Evolutionary conservation across 2,797 vertebrate genomes (phyloP).

Genomic region (Labeo calbasu): DNA sequence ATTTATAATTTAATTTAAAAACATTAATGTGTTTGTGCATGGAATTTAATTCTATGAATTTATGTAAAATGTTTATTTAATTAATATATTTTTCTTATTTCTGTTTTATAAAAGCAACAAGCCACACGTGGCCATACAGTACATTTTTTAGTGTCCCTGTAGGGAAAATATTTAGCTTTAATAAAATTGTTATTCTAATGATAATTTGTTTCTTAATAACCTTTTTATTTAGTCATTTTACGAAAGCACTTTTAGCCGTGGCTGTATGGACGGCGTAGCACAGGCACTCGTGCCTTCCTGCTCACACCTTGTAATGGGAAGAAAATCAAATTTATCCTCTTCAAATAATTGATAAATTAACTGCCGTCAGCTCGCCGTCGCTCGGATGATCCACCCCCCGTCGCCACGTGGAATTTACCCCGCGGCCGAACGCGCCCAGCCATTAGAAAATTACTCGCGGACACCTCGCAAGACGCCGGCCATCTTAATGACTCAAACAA

Average conservation of each 20-base stretch:
- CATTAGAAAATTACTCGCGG: slow-evolving; percentile 57
- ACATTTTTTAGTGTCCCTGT: not conserved
- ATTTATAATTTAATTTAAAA: not conserved
- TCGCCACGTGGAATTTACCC: slow-evolving; percentile 46
- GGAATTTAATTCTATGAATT: not conserved
- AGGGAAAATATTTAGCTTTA: not conserved
- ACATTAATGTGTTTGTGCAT: not conserved
- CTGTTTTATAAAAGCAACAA: no score
- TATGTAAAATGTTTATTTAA: not conserved
- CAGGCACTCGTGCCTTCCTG: not conserved
- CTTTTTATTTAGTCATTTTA: not conserved
- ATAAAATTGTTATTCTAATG: not conserved
- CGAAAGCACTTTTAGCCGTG: not conserved
- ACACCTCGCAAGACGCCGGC: slow-evolving; percentile 44
- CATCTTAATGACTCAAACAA: slow-evolving; percentile 60
- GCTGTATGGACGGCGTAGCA: not conserved
- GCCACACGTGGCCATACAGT: no score
- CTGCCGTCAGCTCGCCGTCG: slow-evolving; percentile 12
- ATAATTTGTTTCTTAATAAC: not conserved
- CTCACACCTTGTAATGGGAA: not conserved
- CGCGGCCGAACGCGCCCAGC: slow-evolving; percentile 49
- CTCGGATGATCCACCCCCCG: slow-evolving; percentile 42
- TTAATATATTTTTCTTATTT: no score
- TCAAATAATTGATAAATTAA: slow-evolving; percentile 43
- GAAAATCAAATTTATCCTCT: slow-evolving; percentile 28